phyloP scores from a whole-genome alignment of 2,797 vertebrate genomes.

The Scomberomorus guttatus region DNA sequence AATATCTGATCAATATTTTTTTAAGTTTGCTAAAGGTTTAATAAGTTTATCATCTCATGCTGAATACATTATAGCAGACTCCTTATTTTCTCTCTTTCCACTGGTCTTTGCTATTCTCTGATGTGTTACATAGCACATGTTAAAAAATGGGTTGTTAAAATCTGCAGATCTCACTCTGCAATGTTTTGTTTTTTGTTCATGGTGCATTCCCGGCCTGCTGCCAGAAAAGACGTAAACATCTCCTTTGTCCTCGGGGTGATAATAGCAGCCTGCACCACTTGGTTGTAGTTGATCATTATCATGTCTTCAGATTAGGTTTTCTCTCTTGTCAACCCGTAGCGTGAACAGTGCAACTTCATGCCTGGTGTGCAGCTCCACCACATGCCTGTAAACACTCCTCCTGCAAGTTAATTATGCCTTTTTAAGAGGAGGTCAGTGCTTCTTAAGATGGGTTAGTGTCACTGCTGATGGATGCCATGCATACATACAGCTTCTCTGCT shows the following conservation, averaged over 20 bases:
- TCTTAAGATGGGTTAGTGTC: constrained; percentile 12
- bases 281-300: constrained; percentile 42
- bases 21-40: neutral
- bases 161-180: constrained; percentile 33
- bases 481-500: constrained; percentile 25
- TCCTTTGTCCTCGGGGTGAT: constrained; percentile 48
- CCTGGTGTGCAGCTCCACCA: constrained; percentile 30
- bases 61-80: too few relatives aligned
- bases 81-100: too few relatives aligned
- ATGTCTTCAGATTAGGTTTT: constrained; percentile 24
- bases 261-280: constrained; percentile 26
- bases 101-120: too few relatives aligned
- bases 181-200: neutral
- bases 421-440: constrained; percentile 45
- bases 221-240: constrained; percentile 27
- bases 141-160: constrained; percentile 2
- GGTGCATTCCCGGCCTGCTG: constrained; percentile 29
- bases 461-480: constrained; percentile 47
- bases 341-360: constrained; percentile 26
- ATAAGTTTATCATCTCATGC: neutral
- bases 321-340: neutral
- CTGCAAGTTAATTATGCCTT: constrained; percentile 53
- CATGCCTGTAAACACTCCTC: constrained; percentile 40
- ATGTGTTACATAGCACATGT: too few relatives aligned
- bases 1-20: neutral